Evolutionary conservation across 1,140 invertebrate species (phyloP).

Genomic region (Lepidostoma basale): DNA sequence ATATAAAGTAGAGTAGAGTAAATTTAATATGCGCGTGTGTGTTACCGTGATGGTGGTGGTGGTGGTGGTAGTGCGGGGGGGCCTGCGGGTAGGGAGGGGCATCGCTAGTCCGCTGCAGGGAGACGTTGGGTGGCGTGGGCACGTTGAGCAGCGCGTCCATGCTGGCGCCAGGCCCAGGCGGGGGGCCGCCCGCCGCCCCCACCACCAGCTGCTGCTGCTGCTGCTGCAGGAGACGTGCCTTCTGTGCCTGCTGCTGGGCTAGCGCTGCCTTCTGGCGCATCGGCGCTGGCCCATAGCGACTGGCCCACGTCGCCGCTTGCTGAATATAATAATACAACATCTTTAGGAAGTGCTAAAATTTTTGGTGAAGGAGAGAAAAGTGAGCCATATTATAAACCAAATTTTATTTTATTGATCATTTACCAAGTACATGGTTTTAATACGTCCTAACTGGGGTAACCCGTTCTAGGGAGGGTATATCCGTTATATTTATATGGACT

Average conservation of each 20-base stretch:
- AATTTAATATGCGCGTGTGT: too few species aligned
- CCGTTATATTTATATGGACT: too few species aligned
- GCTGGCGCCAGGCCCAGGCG: constrained; percentile 55
- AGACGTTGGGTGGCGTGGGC: constrained; percentile 82
- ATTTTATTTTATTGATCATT: too few species aligned
- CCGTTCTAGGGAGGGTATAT: too few species aligned
- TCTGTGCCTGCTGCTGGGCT: constrained; percentile 52
- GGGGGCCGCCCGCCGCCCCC: constrained; percentile 62
- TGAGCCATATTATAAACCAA: too few species aligned
- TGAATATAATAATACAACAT: too few species aligned
- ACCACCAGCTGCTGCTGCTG: constrained; percentile 74
- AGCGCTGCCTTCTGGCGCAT: constrained; percentile 53
- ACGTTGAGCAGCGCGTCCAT: constrained; percentile 80
- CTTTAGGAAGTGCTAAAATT: too few species aligned
- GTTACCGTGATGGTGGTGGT: constrained; percentile 34
- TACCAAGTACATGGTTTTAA: too few species aligned
- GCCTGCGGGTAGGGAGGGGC: constrained; percentile 63
- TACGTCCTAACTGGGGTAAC: too few species aligned
- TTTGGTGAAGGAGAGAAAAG: too few species aligned
- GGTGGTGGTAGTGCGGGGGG: constrained; percentile 38
- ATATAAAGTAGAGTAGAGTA: too few species aligned
- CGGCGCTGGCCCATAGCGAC: constrained; percentile 49
- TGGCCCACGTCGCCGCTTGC: constrained; percentile 46
- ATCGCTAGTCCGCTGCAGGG: constrained; percentile 69
- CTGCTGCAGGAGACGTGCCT: constrained; percentile 68